Percentiles rank a stretch among this genome's conserved stretches.
These are phyloP conservation scores for Sylvia borin DNA, from an alignment of 2,797 vertebrate species.

Conservation along the genomic window DNA sequence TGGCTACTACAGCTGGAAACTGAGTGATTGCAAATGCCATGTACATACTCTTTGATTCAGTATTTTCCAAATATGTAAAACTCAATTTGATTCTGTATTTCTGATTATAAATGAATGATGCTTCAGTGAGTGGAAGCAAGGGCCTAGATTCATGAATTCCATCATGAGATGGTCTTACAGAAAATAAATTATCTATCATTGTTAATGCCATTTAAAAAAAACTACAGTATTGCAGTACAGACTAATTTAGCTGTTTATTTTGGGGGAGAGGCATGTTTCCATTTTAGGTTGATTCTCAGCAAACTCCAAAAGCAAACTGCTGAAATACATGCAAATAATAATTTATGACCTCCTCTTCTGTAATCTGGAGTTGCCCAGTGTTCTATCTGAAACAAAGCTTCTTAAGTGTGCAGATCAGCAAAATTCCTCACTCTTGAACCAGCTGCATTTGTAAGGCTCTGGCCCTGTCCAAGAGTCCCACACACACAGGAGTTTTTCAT, in stretches of 20 bases:
- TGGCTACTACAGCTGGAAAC: not conserved
- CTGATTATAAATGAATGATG: not conserved
- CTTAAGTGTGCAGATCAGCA: not conserved
- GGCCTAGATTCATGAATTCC: not conserved
- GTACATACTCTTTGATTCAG: not conserved
- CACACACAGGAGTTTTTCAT: not conserved
- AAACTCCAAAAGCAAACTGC: not conserved
- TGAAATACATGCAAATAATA: not conserved
- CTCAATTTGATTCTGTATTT: not conserved
- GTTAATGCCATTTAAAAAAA: not conserved
- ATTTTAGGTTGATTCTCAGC: not conserved
- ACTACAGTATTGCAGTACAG: not conserved
- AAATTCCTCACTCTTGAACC: not conserved
- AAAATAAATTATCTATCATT: not conserved
- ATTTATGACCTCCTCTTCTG: not conserved
- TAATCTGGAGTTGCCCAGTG: not conserved
- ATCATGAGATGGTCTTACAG: not conserved
- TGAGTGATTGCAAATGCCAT: not conserved
- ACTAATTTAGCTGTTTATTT: not conserved
- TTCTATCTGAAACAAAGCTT: not conserved
- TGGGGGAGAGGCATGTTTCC: not conserved
- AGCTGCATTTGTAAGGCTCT: not conserved
- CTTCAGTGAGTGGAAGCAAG: not conserved
- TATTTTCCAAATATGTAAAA: not conserved
- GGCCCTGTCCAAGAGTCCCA: fast-evolving